These are phyloP conservation scores for Poecilia picta DNA, from an alignment of 2,797 vertebrate genomes.

Conservation along the genomic window DNA sequence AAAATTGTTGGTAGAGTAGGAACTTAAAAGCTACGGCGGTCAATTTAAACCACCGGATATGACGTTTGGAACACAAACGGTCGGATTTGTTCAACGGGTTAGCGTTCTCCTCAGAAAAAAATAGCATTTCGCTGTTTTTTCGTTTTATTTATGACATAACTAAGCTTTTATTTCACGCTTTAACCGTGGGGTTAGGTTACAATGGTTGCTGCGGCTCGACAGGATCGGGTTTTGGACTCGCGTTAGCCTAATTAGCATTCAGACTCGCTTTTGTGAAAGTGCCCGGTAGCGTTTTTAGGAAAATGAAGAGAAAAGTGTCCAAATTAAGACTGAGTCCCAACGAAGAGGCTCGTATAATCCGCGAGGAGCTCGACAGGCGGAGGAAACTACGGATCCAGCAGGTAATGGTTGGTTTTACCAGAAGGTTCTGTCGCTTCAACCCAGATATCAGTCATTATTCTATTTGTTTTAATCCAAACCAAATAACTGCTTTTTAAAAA, in stretches of 20 bases:
- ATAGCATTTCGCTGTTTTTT: not conserved
- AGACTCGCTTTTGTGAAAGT: constrained; percentile 10
- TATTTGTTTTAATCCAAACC: not conserved
- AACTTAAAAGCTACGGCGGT: constrained; percentile 45
- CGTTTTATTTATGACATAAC: not conserved
- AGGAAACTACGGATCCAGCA: constrained; percentile 91
- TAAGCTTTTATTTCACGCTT: not conserved
- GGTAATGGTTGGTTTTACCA: constrained; percentile 66
- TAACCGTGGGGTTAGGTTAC: too few species aligned
- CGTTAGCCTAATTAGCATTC: constrained; percentile 7
- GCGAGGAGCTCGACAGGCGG: constrained; percentile 90
- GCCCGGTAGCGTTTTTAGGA: not conserved
- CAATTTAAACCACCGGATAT: constrained; percentile 76
- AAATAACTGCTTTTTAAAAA: not conserved
- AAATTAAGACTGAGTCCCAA: constrained; percentile 89
- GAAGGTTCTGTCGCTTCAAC: too few species aligned
- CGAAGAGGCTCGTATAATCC: constrained; percentile 88
- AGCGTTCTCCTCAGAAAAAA: constrained; percentile 13
- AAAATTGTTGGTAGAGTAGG: not conserved
- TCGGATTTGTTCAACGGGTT: constrained; percentile 5
- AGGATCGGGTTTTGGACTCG: not conserved
- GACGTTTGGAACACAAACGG: constrained; percentile 40
- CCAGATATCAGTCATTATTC: not conserved
- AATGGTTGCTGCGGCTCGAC: fast-evolving
- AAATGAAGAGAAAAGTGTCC: constrained; percentile 86